Evolutionary conservation across 1,140 invertebrate species (phyloP).

Genomic region (Antheraea pernyi): DNA sequence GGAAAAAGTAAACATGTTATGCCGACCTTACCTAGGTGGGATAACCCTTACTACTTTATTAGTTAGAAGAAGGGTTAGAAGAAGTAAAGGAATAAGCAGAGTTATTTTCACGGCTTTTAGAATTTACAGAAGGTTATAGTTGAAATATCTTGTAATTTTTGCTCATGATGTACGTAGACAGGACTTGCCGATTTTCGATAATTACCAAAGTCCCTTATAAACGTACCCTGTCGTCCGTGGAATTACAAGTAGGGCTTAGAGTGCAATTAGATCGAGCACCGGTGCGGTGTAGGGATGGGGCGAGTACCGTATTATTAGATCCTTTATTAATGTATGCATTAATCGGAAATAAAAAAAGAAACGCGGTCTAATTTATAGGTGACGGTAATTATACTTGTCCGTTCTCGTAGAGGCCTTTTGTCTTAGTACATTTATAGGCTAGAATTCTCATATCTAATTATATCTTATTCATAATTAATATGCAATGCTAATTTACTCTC

Average conservation of each 20-base stretch:
- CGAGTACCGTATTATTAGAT: neutral
- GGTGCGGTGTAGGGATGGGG: slow-evolving; percentile 1
- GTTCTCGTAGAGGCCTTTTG: no score
- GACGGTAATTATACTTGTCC: no score
- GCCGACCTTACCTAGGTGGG: no score
- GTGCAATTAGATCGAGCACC: slow-evolving; percentile 42
- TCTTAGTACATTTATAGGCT: no score
- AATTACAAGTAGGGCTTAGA: slow-evolving; percentile 52
- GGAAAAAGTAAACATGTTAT: no score
- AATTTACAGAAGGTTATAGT: neutral
- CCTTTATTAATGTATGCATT: neutral
- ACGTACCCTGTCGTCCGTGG: slow-evolving; percentile 33
- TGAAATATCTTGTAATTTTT: neutral
- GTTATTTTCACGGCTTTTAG: no score
- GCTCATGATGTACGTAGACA: neutral
- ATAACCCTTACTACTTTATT: no score
- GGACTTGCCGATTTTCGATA: neutral
- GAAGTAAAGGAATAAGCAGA: no score
- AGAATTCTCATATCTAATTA: no score
- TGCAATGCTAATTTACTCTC: no score
- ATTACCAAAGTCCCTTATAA: slow-evolving; percentile 11
- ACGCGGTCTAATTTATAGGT: neutral
- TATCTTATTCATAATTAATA: no score
- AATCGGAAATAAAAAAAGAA: neutral
- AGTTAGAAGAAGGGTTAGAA: no score